A percentile compares a stretch with the other conserved stretches of the same genome.
These are phyloP conservation scores for Brotula barbata DNA, from an alignment of 2,797 vertebrate genomes.

Conservation along the genomic window DNA sequence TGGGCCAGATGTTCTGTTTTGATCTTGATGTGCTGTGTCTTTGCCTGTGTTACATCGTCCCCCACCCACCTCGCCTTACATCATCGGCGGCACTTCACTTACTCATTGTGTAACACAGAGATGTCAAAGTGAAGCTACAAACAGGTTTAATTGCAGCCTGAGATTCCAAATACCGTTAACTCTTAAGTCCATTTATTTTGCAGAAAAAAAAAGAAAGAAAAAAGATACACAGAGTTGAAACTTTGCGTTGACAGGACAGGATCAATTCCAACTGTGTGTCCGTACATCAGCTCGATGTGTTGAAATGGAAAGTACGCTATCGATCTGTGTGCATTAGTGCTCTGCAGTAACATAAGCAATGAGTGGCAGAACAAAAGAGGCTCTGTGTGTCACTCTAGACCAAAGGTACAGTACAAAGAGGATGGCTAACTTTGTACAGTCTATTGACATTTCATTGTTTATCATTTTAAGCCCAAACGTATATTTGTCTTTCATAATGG, in stretches of 20 bases:
- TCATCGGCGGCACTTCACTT: constrained; percentile 34
- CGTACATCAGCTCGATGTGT: constrained; percentile 68
- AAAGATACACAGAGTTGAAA: constrained; percentile 56
- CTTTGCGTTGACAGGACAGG: constrained; percentile 71
- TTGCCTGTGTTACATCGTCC: constrained; percentile 23
- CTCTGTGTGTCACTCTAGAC: constrained; percentile 58
- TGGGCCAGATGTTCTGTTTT: constrained; percentile 50
- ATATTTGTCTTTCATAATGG: constrained; percentile 66
- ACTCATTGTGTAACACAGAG: constrained; percentile 41
- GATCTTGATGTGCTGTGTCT: constrained; percentile 41
- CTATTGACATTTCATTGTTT: constrained; percentile 73
- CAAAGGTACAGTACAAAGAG: constrained; percentile 60
- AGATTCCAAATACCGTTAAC: constrained; percentile 9
- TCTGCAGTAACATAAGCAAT: constrained; percentile 74
- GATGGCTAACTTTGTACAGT: constrained; percentile 57
- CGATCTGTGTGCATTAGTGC: constrained; percentile 78
- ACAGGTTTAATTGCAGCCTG: constrained; percentile 13
- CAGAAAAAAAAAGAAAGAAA: constrained; percentile 22
- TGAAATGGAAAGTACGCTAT: constrained; percentile 80
- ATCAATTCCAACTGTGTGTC: constrained; percentile 73
- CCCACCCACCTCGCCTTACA: constrained; percentile 40
- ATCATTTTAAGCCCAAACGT: constrained; percentile 62
- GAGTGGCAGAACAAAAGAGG: constrained; percentile 75
- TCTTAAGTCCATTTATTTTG: background rate
- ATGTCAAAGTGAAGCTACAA: constrained; percentile 39